A percentile compares a stretch with the other conserved stretches of the same genome.
Conservation (phyloP, 2,797 vertebrate species). For the Phylloscopus collybita region DNA sequence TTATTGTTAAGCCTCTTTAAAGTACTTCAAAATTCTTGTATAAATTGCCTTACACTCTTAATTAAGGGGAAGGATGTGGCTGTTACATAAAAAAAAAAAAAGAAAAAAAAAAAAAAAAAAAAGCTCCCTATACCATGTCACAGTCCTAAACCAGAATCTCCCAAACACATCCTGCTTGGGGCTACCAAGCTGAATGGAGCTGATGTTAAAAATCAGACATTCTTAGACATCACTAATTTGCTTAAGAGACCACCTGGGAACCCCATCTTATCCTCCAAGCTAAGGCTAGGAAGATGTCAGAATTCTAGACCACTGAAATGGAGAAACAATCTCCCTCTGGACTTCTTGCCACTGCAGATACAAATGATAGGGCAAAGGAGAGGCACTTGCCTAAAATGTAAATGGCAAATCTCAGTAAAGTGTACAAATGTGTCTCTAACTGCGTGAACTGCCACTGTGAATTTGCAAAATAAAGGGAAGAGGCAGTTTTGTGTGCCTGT, state of each 20-base stretch:
- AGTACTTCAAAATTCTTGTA: neutral
- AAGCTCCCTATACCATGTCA: neutral
- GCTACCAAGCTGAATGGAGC: neutral
- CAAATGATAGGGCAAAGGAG: neutral
- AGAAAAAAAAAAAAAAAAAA: neutral
- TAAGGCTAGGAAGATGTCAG: neutral
- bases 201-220: neutral
- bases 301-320: neutral
- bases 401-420: neutral
- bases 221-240: neutral
- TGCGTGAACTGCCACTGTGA: neutral
- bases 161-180: neutral
- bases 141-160: neutral
- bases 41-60: neutral
- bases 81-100: neutral
- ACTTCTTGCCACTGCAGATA: neutral
- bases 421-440: neutral
- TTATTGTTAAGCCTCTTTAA: constrained; percentile 6
- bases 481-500: neutral
- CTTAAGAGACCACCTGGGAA: neutral
- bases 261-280: neutral
- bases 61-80: constrained; percentile 6
- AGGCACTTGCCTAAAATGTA: neutral
- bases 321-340: neutral
- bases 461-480: neutral